Base-by-base conservation (phyloP, 2,113 vertebrate genomes). In the Galemys pyrenaicus region DNA sequence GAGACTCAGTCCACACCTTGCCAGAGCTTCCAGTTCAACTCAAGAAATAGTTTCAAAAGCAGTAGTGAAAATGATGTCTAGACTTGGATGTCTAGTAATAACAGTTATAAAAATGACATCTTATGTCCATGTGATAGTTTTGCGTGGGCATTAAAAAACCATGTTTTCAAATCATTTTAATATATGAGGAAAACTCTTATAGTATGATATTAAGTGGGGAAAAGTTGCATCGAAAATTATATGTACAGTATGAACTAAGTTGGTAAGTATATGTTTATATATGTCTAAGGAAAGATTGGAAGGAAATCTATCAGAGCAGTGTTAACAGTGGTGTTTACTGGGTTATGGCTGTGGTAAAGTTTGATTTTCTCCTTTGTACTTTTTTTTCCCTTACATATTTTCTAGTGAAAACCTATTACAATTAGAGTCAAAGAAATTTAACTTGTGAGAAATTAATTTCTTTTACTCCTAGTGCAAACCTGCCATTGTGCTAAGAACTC, bases 131-230 rank as follows among this genome's bases (percentile, higher is more conserved):
- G 10, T 16, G n/a, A 51, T 74, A 2, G 5, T 83, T 71, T 60
- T 87, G 56, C 41, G n/a, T 73, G 39, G 20, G 35, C 19, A 32
- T 68, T 85, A 51, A 17, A 51, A 90, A 95, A 83, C 71, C 20
- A 6, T 89, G 9, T 92, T 32, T 85, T 91, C 78, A 87, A 75
- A 78, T 92, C 44, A 35, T 87, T 87, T 88, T 80, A 94, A 95
- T n/a, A 74, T 56, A 65, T 6, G 54, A 60, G 28, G 37, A 77
- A 90, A 37, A 62, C n/a, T 58, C 49, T 41, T 10, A 13, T 19
- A 35, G 62, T 65, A 6, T 28, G 65, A 83, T 56, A 46, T 81
- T 39, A 91, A 46, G 7, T 46, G 16, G 39, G 62, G 24, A 19
- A 37, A 60, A 58, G 12, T 54, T 78, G 51, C 20, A 30, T 37